Evolutionary conservation across 1,140 invertebrate genomes (phyloP).

Genomic region (Ceratosolen solmsi): DNA sequence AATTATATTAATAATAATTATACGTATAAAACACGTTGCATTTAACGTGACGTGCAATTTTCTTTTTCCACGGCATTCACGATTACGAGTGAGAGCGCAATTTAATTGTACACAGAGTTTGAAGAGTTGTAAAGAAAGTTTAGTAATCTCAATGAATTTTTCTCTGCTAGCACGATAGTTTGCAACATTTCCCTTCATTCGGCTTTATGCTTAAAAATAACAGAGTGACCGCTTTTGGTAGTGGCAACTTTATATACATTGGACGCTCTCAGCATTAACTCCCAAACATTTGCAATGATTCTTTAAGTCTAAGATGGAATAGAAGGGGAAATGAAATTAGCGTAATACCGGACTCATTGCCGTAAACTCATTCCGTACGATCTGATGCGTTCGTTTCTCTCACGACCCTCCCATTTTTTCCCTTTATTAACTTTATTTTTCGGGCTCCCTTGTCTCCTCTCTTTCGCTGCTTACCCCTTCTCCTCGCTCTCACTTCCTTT

Average conservation of each 20-base stretch:
- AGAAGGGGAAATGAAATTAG: not conserved
- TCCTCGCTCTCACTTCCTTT: conserved; percentile 8
- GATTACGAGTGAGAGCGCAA: no score
- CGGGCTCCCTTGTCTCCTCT: not conserved
- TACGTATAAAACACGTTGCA: no score
- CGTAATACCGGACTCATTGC: not conserved
- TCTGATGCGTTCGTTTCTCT: conserved; percentile 5
- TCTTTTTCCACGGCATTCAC: no score
- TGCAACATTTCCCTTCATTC: not conserved
- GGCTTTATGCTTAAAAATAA: not conserved
- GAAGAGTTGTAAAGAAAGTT: no score
- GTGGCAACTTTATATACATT: not conserved
- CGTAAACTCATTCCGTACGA: conserved; percentile 9
- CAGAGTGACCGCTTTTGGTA: not conserved
- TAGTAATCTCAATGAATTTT: no score
- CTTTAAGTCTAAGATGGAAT: not conserved
- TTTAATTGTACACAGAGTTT: no score
- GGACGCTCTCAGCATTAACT: not conserved
- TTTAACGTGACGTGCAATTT: no score
- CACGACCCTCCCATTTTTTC: not conserved
- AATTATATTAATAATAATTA: no score
- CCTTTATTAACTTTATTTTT: not conserved
- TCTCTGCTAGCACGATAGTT: no score
- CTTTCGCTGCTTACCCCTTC: not conserved
- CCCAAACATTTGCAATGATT: not conserved